Conservation (phyloP, 53 echinoderm and acorn worm species). For the Paracentrotus lividus region DNA sequence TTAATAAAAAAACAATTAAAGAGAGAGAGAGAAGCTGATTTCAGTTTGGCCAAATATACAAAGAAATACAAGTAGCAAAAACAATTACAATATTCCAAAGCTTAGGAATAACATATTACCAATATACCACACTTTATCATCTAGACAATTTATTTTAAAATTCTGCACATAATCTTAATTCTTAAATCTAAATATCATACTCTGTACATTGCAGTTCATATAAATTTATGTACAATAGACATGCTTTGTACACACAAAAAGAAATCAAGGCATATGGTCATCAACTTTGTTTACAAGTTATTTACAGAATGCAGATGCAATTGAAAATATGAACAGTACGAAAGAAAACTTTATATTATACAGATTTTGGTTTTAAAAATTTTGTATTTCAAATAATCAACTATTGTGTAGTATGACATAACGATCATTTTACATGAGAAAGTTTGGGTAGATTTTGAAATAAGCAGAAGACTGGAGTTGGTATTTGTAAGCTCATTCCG, state of each 20-base stretch:
- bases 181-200: slow-evolving; percentile 55
- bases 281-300: slow-evolving; percentile 25
- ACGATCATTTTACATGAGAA: not conserved
- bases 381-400: not conserved
- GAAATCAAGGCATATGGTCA: slow-evolving; percentile 66
- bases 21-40: not conserved
- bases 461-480: not conserved
- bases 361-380: not conserved
- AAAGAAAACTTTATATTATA: not conserved
- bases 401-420: not conserved
- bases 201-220: slow-evolving; percentile 61
- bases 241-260: slow-evolving; percentile 51
- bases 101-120: slow-evolving; percentile 14
- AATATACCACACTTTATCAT: slow-evolving; percentile 3
- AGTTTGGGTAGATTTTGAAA: not conserved
- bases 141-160: slow-evolving; percentile 41
- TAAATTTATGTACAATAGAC: slow-evolving; percentile 57
- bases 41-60: slow-evolving; percentile 59
- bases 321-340: not conserved
- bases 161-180: slow-evolving; percentile 51
- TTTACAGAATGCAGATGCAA: not conserved
- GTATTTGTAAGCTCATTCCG: not conserved
- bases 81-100: not conserved
- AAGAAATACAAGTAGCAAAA: slow-evolving; percentile 35
- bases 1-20: slow-evolving; percentile 1